Evolutionary conservation across 2,888 invertebrate species (phyloP).

Genomic region (Troglohyphantes excavatus): DNA sequence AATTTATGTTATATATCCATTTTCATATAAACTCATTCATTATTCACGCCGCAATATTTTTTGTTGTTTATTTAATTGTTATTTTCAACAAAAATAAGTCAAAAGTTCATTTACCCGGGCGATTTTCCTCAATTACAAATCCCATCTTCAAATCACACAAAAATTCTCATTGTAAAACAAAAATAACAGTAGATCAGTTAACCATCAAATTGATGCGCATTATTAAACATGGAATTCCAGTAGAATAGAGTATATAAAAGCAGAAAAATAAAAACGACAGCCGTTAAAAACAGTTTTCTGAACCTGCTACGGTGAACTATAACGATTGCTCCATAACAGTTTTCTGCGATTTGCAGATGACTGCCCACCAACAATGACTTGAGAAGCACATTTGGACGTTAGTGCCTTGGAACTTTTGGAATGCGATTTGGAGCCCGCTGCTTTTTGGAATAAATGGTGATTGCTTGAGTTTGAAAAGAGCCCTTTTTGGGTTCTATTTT

Average conservation of each 20-base stretch:
- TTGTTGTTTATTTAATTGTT: no score
- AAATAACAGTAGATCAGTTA: no score
- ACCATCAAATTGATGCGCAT: background rate
- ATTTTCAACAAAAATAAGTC: no score
- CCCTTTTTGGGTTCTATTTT: no score
- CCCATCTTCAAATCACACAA: no score
- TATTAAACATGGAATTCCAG: background rate
- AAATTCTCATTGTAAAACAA: no score
- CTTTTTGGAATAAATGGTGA: background rate
- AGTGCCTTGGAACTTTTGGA: background rate
- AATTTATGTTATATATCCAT: no score
- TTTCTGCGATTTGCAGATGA: background rate
- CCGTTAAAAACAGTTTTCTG: background rate
- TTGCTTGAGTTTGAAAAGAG: background rate
- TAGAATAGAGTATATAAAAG: background rate
- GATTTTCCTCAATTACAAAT: no score
- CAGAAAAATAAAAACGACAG: background rate
- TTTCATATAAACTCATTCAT: no score
- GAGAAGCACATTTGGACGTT: background rate
- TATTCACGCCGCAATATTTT: no score
- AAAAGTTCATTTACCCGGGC: background rate
- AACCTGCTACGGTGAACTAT: background rate
- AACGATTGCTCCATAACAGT: background rate
- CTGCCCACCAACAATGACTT: background rate
- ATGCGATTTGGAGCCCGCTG: background rate